Evolutionary conservation across 2,888 invertebrate species (phyloP), one percentile per base, ranked within the genome.

Genomic region (Tyria jacobaeae): DNA sequence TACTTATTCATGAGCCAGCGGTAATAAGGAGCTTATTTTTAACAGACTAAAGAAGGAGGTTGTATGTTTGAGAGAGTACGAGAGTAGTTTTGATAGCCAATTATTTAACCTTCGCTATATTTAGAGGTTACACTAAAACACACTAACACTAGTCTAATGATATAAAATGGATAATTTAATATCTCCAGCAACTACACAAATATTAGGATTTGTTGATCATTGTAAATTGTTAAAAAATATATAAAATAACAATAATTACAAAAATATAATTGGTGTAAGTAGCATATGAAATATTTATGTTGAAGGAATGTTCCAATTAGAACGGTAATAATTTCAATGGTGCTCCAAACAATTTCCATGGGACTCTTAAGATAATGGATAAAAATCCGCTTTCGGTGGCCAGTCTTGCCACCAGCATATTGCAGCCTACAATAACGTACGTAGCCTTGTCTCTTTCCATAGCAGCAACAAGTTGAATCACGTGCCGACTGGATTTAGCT

Each of bases 381-480:
- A 72, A 75, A 77, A 82, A 75, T 75, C 62, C 60, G 68, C 70
- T 64, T 71, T 72, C 70, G 64, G 66, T 70, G 65, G 68, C 58
- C 67, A 60, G 70, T 71, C 68, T 68, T 65, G 59, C 59, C 76
- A 73, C 57, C 67, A 62, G 66, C 70, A 63, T 78, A 68, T 73
- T 76, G 70, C 78, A 67, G 69, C 66, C 65, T 77, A 78, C 77
- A 70, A 79, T 75, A 79, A 69, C 53, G 74, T 77, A 69, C 53
- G 74, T 77, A 81, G 75, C 78, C 73, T 76, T 75, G 79, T 81
- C 81, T 81, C 79, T 78, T 71, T 75, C 72, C 72, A 63, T 64
- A 74, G 75, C 84, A 88, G 93, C 92, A 93, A 94, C 93, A 93
- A 93, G 93, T 93, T 88, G 90, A 84, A 89, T 92, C 93, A 93